Base-by-base conservation (phyloP, 2,797 vertebrate genomes). In the Amblyopsis hoosieri region DNA sequence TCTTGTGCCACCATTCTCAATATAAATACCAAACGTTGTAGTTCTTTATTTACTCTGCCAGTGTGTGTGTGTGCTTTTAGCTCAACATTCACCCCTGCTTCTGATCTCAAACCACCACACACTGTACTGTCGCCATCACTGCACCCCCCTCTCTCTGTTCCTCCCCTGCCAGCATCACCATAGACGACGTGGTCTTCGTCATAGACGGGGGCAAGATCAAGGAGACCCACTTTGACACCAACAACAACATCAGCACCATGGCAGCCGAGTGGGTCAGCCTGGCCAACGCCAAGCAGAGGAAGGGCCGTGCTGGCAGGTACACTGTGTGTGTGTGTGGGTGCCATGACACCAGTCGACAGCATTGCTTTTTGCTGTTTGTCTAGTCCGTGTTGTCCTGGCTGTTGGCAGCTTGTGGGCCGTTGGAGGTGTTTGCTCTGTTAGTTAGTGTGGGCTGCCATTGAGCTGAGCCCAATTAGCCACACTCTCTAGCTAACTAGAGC, bases 201-300 rank as follows among this genome's bases (percentile, higher is more conserved):
- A 99, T 99, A 57, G 96, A 99, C 37, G 97, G 97, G 65, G 97
- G 98, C 3, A 98, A 99, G 75, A 98, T 99, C 69, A 99, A 99
- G 75, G 97, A 99, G 81, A 99, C 98, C 12, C 92, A 98, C 89
- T 99, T 97, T 64, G 98, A 99, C 89, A 96, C 95, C 0, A 95
- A 96, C 80, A 99, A 98, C 90, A 99, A 97, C 90, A 99, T 99
- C 71, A 97, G 96, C 81, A 99, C 97, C 0, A 96, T 99, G 97
- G 89, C 94, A 0, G 95, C 96, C 0, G 98, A 99, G 85, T 99
- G 98, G 97, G 98, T 99, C 60, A 99, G 98, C 84, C 90, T 95
- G 81, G 98, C 98, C 49, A 99, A 98, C 6, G 96, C 96, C 79
- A 99, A 98, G 72, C 97, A 99, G 87, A 94, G 98, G 89, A 98